These are phyloP conservation scores for Drosophila aldrichi DNA, from an alignment of 2,888 invertebrate species.

Conservation along the genomic window DNA sequence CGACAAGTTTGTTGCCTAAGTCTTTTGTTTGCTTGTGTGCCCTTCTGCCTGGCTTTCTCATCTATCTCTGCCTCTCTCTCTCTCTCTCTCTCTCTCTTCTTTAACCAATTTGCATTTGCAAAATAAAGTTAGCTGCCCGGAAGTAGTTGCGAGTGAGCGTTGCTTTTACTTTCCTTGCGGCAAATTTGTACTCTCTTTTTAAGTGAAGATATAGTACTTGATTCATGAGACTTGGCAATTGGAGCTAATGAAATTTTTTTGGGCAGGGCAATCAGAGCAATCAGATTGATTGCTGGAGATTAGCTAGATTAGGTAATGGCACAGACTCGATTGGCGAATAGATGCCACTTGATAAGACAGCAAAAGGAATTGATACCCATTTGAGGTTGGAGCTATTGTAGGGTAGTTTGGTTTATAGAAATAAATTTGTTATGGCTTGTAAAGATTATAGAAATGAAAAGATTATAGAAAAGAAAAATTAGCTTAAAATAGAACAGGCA, in stretches of 20 bases:
- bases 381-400: no score
- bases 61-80: background rate
- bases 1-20: conserved; percentile 73
- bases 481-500: no score
- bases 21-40: conserved; percentile 51
- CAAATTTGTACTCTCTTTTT: conserved; percentile 28
- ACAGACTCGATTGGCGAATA: background rate
- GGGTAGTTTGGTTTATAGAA: background rate
- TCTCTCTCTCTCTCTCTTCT: conserved; percentile 21
- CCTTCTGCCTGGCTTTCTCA: conserved; percentile 31
- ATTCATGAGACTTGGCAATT: background rate
- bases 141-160: conserved; percentile 53
- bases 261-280: background rate
- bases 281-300: background rate
- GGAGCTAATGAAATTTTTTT: background rate
- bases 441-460: no score
- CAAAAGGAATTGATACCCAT: background rate
- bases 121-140: conserved; percentile 55
- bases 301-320: no score
- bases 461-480: no score
- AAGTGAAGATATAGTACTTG: conserved; percentile 1
- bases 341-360: no score
- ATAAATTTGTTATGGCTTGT: no score
- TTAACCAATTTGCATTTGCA: conserved; percentile 63
- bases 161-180: conserved; percentile 44